Percentiles rank a stretch among this genome's conserved stretches.
These are phyloP conservation scores for Cephus rjabovi DNA, from an alignment of 2,888 invertebrate species.

Conservation along the genomic window DNA sequence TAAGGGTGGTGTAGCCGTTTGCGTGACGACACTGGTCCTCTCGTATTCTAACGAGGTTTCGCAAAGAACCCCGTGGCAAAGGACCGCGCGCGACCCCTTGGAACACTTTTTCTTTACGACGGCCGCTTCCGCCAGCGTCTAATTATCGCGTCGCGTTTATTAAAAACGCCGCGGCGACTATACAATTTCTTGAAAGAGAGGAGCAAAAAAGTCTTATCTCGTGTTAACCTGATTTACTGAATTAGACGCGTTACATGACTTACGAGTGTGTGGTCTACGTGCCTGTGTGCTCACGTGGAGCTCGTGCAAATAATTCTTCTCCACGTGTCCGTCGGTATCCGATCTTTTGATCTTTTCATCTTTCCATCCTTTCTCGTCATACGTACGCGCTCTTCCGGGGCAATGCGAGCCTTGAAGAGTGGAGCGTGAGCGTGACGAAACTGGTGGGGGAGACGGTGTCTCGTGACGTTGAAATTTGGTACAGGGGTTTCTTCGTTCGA, in stretches of 20 bases:
- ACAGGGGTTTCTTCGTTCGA: background rate
- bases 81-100: background rate
- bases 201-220: background rate
- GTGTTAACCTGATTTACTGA: background rate
- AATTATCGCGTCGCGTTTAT: constrained; percentile 17
- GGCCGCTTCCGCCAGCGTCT: constrained; percentile 6
- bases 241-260: background rate
- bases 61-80: background rate
- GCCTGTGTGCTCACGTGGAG: background rate
- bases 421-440: background rate
- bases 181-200: background rate
- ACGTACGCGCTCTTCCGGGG: background rate
- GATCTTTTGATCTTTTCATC: background rate
- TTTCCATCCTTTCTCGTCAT: background rate
- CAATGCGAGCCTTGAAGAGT: background rate
- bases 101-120: constrained; percentile 15
- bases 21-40: constrained; percentile 13
- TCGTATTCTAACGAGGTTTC: constrained; percentile 20
- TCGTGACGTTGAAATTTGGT: background rate
- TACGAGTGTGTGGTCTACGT: background rate
- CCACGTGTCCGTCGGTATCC: background rate
- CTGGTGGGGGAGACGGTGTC: background rate
- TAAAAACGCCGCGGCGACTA: constrained; percentile 3
- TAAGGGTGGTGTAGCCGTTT: background rate
- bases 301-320: no score